Percentiles rank a stretch among this genome's conserved stretches.
Evolutionary conservation across 2,888 invertebrate genomes (phyloP).

Genomic region (Platerodrilus igneus): DNA sequence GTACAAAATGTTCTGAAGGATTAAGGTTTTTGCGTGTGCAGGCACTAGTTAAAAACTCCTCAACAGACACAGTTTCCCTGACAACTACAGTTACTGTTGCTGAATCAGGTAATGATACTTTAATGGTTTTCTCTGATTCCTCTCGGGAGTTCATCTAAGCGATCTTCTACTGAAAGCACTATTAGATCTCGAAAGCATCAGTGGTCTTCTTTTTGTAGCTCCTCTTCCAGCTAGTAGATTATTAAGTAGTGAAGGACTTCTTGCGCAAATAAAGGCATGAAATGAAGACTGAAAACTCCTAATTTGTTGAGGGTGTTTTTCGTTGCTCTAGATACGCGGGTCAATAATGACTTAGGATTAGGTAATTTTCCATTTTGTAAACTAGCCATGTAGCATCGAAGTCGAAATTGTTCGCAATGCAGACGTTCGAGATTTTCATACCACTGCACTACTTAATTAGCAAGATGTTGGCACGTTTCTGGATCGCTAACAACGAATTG

Average conservation of each 20-base stretch:
- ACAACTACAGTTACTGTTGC: slow-evolving; percentile 78
- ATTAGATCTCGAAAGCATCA: slow-evolving; percentile 85
- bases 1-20: slow-evolving; percentile 92
- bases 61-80: slow-evolving; percentile 89
- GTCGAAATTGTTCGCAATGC: slow-evolving; percentile 94
- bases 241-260: slow-evolving; percentile 88
- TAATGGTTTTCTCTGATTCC: slow-evolving; percentile 81
- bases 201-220: slow-evolving; percentile 84
- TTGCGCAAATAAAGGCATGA: slow-evolving; percentile 95
- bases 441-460: slow-evolving; percentile 91
- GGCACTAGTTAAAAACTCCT: slow-evolving; percentile 89
- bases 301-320: slow-evolving; percentile 92
- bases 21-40: slow-evolving; percentile 89
- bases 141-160: slow-evolving; percentile 81
- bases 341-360: slow-evolving; percentile 94
- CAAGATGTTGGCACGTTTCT: slow-evolving; percentile 86
- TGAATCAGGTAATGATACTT: slow-evolving; percentile 85
- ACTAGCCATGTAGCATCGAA: slow-evolving; percentile 95
- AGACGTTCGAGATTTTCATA: slow-evolving; percentile 94
- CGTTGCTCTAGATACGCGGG: slow-evolving; percentile 91
- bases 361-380: slow-evolving; percentile 93
- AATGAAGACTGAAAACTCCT: slow-evolving; percentile 95
- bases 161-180: slow-evolving; percentile 84
- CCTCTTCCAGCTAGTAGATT: slow-evolving; percentile 87
- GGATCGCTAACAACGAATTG: slow-evolving; percentile 93